These are phyloP conservation scores for Wiebesia pumilae DNA, from an alignment of 1,140 invertebrate species.

Conservation along the genomic window DNA sequence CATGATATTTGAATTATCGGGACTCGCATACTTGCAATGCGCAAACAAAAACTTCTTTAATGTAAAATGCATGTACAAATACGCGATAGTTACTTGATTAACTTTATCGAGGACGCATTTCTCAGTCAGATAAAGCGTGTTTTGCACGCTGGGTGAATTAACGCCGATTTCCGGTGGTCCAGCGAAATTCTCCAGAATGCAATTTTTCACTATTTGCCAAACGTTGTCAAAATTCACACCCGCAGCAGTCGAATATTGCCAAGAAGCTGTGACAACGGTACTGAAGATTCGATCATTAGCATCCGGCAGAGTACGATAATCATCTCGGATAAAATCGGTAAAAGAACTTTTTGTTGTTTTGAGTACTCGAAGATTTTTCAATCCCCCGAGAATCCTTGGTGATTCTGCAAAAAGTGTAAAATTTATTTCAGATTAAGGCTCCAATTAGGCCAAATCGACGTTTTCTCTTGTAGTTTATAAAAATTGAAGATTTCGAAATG, in stretches of 20 bases:
- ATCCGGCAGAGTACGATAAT: conserved; percentile 83
- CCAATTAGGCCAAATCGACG: no score
- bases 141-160: conserved; percentile 84
- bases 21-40: no score
- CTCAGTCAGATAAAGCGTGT: conserved; percentile 83
- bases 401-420: conserved; percentile 67
- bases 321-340: conserved; percentile 84
- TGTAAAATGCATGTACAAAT: neutral
- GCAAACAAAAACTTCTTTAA: no score
- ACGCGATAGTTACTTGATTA: conserved; percentile 71
- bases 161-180: conserved; percentile 81
- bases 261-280: conserved; percentile 82
- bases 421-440: no score
- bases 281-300: conserved; percentile 83
- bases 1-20: no score
- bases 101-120: conserved; percentile 80
- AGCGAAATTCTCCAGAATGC: conserved; percentile 83
- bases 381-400: conserved; percentile 78
- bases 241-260: conserved; percentile 80
- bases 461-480: no score
- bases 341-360: conserved; percentile 82
- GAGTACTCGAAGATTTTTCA: conserved; percentile 72
- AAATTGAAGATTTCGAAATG: no score
- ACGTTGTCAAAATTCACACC: conserved; percentile 81
- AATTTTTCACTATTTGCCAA: conserved; percentile 81